Base-by-base conservation (phyloP, 2,888 invertebrate species). In the Drosophila rellima region DNA sequence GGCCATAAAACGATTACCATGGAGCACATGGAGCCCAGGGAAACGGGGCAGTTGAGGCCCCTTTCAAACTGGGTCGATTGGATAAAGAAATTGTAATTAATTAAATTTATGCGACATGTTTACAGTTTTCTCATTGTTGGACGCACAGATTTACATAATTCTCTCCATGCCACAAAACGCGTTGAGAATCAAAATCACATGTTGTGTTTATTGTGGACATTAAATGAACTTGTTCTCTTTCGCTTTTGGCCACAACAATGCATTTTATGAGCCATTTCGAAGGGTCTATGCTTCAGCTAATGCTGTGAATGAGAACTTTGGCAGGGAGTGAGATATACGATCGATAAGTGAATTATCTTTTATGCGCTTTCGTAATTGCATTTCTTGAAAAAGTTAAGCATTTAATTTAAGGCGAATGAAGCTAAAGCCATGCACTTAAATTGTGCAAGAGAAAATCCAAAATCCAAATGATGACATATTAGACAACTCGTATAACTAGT, bases 61-160 rank as follows among this genome's bases (percentile, higher is more conserved):
- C 51, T 35, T 23, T 23, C 17, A 39, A 83, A 56, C 72, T 84
- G 83, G 80, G 88, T 84, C 85, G 85, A 73, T 85, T 82, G 84
- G 80, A 85, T 88, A 85, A 88, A 88, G 86, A 85, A 85, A 87
- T 83, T 84, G 83, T 85, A 88, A 85, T 85, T 88, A 85, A 85
- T 85, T 85, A 77, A 85, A 82, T 85, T 85, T 85, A 85, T 85
- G 82, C 83, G 88, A 85, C 84, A 85, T 85, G 88, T 85, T 85
- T 85, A 85, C 88, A 85, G 88, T 85, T 88, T 74, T 85, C 76
- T 70, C 82, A 84, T 79, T 84, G 82, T 72, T 76, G 42, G 59
- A 54, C 62, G 51, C 65, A 65, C 70, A 69, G 63, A 82, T 87
- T 82, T 69, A 79, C 88, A 84, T 87, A 83, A 85, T 88, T 79